Evolutionary conservation across 2,888 invertebrate genomes (phyloP).

Genomic region (Leucoptera coffeella): DNA sequence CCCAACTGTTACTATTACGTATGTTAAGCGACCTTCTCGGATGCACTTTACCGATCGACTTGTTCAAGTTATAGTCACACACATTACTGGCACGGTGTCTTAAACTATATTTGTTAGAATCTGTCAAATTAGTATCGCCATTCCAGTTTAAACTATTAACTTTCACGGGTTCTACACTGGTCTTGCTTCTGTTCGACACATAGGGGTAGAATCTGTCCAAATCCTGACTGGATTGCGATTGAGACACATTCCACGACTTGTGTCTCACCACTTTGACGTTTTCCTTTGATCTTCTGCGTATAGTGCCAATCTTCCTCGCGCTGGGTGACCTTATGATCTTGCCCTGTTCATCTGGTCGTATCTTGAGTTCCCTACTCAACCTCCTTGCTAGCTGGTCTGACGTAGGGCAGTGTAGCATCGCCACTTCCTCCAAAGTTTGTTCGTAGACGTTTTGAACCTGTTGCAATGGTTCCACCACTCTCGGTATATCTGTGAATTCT

Average conservation of each 20-base stretch:
- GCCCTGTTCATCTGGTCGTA: constrained; percentile 61
- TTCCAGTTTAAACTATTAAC: constrained; percentile 6
- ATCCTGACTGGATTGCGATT: constrained; percentile 29
- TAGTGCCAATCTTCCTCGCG: constrained; percentile 72
- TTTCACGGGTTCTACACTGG: constrained; percentile 16
- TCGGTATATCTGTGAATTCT: constrained; percentile 54
- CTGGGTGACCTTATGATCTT: constrained; percentile 74
- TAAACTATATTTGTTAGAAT: constrained; percentile 7
- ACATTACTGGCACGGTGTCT: constrained; percentile 7
- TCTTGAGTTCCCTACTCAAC: constrained; percentile 67
- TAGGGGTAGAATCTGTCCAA: constrained; percentile 47
- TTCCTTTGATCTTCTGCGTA: constrained; percentile 67
- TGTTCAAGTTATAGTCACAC: constrained; percentile 6
- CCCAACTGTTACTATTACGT: constrained; percentile 17
- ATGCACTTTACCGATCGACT: constrained; percentile 4
- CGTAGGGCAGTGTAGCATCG: constrained; percentile 55
- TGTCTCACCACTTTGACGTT: constrained; percentile 52
- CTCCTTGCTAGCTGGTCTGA: constrained; percentile 67
- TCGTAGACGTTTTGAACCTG: constrained; percentile 69
- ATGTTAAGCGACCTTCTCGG: constrained; percentile 6
- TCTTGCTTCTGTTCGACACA: constrained; percentile 37
- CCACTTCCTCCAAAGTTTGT: constrained; percentile 64
- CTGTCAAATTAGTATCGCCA: constrained; percentile 5
- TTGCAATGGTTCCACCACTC: constrained; percentile 46
- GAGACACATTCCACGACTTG: constrained; percentile 60